Conservation (phyloP, 1,140 invertebrate genomes). For the Zaprionus kolodkinae region DNA sequence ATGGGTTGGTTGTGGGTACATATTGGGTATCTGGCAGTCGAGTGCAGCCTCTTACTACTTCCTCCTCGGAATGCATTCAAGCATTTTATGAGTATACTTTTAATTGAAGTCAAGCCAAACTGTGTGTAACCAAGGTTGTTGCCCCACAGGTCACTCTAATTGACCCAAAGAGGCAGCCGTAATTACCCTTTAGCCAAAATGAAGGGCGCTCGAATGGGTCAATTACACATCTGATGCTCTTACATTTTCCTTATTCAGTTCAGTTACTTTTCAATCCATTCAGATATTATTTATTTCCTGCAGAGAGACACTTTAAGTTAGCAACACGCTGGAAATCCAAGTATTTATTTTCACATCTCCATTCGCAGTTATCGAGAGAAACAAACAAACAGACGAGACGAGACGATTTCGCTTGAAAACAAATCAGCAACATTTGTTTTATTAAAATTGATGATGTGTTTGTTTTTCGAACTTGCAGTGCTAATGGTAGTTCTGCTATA, state of each 20-base stretch:
- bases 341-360: not conserved
- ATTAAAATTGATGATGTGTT: conserved; percentile 38
- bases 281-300: too few relatives aligned
- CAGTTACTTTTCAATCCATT: not conserved
- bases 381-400: not conserved
- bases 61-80: conserved; percentile 5
- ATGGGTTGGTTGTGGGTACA: not conserved
- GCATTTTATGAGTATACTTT: conserved; percentile 16
- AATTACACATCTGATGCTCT: conserved; percentile 9
- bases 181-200: conserved; percentile 2
- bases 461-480: not conserved
- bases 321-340: not conserved
- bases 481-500: conserved; percentile 15
- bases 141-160: conserved; percentile 20
- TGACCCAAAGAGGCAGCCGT: conserved; percentile 5
- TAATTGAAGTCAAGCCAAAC: conserved; percentile 23
- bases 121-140: conserved; percentile 21
- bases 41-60: not conserved
- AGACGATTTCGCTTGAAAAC: conserved; percentile 1
- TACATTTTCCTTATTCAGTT: not conserved
- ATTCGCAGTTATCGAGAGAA: not conserved
- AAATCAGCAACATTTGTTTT: conserved; percentile 25
- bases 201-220: not conserved
- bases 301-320: not conserved
- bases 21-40: not conserved